A percentile compares a stretch with the other conserved stretches of the same genome.
Evolutionary conservation across 2,888 invertebrate species (phyloP).

Genomic region (Crocallis elinguaria): DNA sequence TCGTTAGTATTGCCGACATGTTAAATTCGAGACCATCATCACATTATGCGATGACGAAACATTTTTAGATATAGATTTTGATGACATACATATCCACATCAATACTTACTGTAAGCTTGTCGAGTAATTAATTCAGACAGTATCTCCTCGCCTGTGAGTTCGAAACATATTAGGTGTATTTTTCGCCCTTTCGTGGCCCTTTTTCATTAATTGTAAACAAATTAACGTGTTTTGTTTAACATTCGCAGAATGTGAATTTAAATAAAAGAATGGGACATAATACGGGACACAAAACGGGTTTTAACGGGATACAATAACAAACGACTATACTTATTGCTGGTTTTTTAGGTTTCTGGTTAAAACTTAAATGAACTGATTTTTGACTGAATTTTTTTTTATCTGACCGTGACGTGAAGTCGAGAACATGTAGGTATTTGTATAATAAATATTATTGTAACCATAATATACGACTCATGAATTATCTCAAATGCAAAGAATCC

Average conservation of each 20-base stretch:
- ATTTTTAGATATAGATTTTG: too few relatives aligned
- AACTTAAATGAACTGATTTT: background rate
- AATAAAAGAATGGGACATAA: constrained; percentile 17
- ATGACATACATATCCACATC: background rate
- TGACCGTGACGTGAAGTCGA: too few relatives aligned
- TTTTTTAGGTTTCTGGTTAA: constrained; percentile 1
- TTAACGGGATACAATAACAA: constrained; percentile 3
- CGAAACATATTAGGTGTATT: constrained; percentile 52
- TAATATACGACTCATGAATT: too few relatives aligned
- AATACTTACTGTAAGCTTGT: background rate
- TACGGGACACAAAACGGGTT: constrained; percentile 7
- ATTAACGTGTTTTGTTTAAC: constrained; percentile 49
- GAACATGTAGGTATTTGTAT: too few relatives aligned
- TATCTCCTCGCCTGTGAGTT: constrained; percentile 13
- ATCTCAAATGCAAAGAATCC: too few relatives aligned
- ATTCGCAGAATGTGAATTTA: constrained; percentile 17
- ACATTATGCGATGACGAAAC: too few relatives aligned
- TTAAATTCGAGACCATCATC: too few relatives aligned
- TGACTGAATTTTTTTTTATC: background rate
- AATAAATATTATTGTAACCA: too few relatives aligned
- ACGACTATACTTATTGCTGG: constrained; percentile 4
- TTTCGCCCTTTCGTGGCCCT: constrained; percentile 41
- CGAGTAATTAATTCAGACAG: background rate
- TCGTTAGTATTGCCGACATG: too few relatives aligned
- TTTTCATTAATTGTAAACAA: constrained; percentile 64